phyloP scores from a whole-genome alignment of 2,113 vertebrate genomes.

The Festucalex cinctus region DNA sequence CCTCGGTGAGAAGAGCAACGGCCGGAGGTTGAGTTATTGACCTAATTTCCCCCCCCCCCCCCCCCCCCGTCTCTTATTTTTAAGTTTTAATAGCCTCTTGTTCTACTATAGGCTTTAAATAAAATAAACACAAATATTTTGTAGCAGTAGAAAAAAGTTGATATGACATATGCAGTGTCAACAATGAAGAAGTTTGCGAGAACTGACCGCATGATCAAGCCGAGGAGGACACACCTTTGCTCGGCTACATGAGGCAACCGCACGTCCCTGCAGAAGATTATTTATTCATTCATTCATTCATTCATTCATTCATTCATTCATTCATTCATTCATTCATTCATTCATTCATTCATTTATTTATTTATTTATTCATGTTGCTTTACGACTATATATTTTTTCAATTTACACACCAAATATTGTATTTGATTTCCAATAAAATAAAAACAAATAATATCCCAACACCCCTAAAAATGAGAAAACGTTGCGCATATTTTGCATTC shows the following conservation, averaged over 20 bases:
- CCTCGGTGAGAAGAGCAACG: not conserved
- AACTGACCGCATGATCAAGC: conserved; percentile 11
- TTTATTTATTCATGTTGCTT: no score
- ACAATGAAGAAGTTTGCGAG: conserved; percentile 55
- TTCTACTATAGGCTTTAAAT: not conserved
- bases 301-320: not conserved
- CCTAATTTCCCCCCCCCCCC: no score
- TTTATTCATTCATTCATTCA: not conserved
- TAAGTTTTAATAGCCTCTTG: not conserved
- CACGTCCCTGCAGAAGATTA: not conserved
- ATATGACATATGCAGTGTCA: conserved; percentile 30
- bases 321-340: not conserved
- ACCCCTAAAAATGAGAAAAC: not conserved
- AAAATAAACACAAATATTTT: not conserved
- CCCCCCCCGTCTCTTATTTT: not conserved
- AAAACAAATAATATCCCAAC: not conserved
- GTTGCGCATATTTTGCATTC: not conserved
- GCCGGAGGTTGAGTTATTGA: not conserved
- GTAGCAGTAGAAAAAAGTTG: not conserved
- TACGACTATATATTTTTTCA: not conserved
- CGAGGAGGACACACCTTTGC: conserved; percentile 11
- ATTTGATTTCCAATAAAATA: not conserved
- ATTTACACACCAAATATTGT: not conserved
- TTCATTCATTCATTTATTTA: not conserved
- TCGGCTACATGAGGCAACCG: conserved; percentile 22